Percentiles rank a stretch among this genome's conserved stretches.
Conservation (phyloP, 1,140 invertebrate species). For the Monomorium pharaonis region DNA sequence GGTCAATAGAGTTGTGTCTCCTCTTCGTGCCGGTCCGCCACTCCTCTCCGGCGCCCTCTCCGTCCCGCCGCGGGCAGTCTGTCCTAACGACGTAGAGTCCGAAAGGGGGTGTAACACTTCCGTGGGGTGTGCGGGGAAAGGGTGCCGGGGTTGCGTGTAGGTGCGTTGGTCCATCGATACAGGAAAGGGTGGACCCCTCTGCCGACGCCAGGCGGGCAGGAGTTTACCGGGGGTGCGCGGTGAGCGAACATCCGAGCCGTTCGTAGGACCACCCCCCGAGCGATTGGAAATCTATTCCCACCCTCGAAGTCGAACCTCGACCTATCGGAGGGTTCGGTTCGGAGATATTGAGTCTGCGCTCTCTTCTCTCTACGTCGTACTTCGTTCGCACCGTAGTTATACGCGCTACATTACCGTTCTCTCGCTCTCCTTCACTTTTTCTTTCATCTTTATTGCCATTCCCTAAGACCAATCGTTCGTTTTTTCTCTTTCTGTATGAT, state of each 20-base stretch:
- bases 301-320: conserved; percentile 85
- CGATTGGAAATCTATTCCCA: conserved; percentile 86
- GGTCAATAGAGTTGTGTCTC: conserved; percentile 84
- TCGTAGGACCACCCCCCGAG: conserved; percentile 81
- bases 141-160: conserved; percentile 78
- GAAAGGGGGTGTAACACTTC: conserved; percentile 65
- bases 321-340: conserved; percentile 85
- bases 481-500: not conserved
- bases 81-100: conserved; percentile 63
- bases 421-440: not conserved
- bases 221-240: conserved; percentile 65
- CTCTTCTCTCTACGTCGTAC: conserved; percentile 71
- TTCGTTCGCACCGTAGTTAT: conserved; percentile 46
- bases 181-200: conserved; percentile 77
- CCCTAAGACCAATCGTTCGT: conserved; percentile 39
- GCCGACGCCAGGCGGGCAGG: conserved; percentile 68
- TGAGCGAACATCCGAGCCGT: conserved; percentile 64
- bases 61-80: conserved; percentile 60
- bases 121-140: conserved; percentile 55
- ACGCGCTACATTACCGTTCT: conserved; percentile 36
- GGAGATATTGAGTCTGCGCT: conserved; percentile 85
- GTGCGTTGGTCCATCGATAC: conserved; percentile 83
- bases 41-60: conserved; percentile 62
- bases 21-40: conserved; percentile 70
- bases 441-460: not conserved